Base-by-base conservation (phyloP, 2,113 vertebrate genomes). In the Sardina pilchardus region DNA sequence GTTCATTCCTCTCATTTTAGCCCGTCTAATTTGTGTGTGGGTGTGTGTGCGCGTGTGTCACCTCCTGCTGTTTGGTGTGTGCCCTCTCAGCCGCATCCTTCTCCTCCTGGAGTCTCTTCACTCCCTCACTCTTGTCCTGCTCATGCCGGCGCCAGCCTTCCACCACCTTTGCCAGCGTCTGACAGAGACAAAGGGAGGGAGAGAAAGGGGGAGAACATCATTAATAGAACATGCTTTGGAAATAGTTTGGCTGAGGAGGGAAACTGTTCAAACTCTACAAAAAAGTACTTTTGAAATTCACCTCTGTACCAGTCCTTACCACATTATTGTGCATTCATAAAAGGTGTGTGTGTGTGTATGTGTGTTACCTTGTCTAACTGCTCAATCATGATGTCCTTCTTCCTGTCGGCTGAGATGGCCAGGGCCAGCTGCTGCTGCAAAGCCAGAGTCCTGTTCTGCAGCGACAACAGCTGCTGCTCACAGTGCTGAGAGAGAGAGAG, bases 311-410 rank as follows among this genome's bases (percentile, higher is more conserved):
- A 14, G 1, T 47, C 45, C 45, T 14, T 1, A 47, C 8, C 45
- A 12, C 12, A 47, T 47, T 47, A 9, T 47, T 47, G 2, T 47
- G 45, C 45, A 47, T 47, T 47, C 2, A 47, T 47, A 47, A 9
- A 47, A 47, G 8, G 2, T 4, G 5, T 2, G 43, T 21, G 8
- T 39, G 36, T 47, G 8, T 39, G 36, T 47, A 34, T 39, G 44
- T 30, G 67, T 47, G 63, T 83, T 82, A 96, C 95, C 94, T 96
- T 95, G 89, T 96, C 96, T 71, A 96, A 92, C 84, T 96, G 96
- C 82, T 96, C 93, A 14, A 96, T 96, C 95, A 96, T 96, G 86
- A 92, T 83, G 85, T 96, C 94, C 75, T 96, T 96, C 92, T 94
- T 95, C 83, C 91, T 92, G 89, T 96, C 95, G 0, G 96, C 93